Base-by-base conservation (phyloP, 1,140 invertebrate genomes). In the Venustaconcha ellipsiformis region DNA sequence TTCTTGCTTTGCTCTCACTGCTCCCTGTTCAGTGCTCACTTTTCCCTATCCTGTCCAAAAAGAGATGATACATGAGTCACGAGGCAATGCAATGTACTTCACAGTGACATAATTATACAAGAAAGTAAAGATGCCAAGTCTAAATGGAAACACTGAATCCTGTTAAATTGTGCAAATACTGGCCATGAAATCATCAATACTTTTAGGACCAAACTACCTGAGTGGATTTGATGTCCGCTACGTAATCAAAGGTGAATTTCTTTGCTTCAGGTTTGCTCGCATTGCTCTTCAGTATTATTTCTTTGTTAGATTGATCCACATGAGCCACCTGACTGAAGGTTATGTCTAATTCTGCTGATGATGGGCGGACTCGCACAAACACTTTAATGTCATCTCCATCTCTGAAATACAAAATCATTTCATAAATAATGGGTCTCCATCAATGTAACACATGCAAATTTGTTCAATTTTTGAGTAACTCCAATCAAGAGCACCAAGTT, bases 301-400 rank as follows among this genome's bases (percentile, higher is more conserved):
- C 76, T 67, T 79, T 84, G 20, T 70, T 78, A 23, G 23, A 69
- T 8, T 79, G 72, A 72, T 87, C 79, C 13, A 87, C 84, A 37
- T 85, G 82, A 15, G 88, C 67, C 15, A 79, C 72, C 56, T 70
- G 63, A 20, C 76, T 67, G 58, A 72, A 57, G 13, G 79, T 80
- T 69, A 67, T 70, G 14, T 81, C 82, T 30, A 30, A 30, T 48
- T 79, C 79, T 12, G 71, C 62, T 62, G 81, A 83, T 13, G 83
- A 82, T 13, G 88, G 88, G 23, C 88, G 76, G 12, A 89, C 85
- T 30, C 88, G 72, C 0, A 89, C 79, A 82, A 88, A 86, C 14
- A 89, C 88, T 70, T 87, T 83, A 58, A 89, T 89, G 58, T 89
- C 87, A 20, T 85, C 84, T 17, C 26, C 26, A 30, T 88, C 86